Evolutionary conservation across 2,113 vertebrate species (phyloP).

Genomic region (Planiliza haematocheilus): DNA sequence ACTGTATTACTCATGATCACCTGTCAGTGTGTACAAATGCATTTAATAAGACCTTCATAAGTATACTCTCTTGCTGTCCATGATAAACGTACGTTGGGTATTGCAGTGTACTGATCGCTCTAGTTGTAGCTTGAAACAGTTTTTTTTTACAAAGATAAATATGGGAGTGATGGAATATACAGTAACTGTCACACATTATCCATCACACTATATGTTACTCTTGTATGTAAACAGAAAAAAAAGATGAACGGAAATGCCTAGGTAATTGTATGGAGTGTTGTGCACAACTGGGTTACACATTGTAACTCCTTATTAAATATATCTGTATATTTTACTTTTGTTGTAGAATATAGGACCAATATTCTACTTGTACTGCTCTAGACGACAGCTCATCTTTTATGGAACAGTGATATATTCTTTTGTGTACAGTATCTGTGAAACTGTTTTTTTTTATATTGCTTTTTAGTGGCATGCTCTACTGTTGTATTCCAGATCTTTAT

Average conservation of each 20-base stretch:
- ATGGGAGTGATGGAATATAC: conserved; percentile 53
- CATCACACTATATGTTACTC: conserved; percentile 56
- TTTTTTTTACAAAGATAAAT: conserved; percentile 50
- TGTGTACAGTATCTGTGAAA: conserved; percentile 72
- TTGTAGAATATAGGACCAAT: conserved; percentile 76
- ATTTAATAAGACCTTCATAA: conserved; percentile 49
- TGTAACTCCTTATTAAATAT: conserved; percentile 70
- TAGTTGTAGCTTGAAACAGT: conserved; percentile 67
- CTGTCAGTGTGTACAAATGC: conserved; percentile 55
- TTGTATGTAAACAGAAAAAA: conserved; percentile 74
- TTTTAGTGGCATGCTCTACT: conserved; percentile 81
- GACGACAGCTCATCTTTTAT: conserved; percentile 68
- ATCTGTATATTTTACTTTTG: conserved; percentile 74
- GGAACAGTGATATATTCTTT: conserved; percentile 68
- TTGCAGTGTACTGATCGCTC: conserved; percentile 64
- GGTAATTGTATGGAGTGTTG: conserved; percentile 75
- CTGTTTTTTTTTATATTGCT: conserved; percentile 72
- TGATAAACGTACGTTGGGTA: conserved; percentile 66
- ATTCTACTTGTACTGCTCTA: conserved; percentile 68
- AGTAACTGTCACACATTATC: conserved; percentile 48
- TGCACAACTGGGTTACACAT: conserved; percentile 73
- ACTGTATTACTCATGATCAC: conserved; percentile 28
- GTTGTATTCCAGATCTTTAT: conserved; percentile 62
- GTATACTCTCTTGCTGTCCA: conserved; percentile 39
- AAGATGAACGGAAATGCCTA: conserved; percentile 69